These are phyloP conservation scores for Nothoprocta perdicaria DNA, from an alignment of 2,113 vertebrate species.

Conservation along the genomic window DNA sequence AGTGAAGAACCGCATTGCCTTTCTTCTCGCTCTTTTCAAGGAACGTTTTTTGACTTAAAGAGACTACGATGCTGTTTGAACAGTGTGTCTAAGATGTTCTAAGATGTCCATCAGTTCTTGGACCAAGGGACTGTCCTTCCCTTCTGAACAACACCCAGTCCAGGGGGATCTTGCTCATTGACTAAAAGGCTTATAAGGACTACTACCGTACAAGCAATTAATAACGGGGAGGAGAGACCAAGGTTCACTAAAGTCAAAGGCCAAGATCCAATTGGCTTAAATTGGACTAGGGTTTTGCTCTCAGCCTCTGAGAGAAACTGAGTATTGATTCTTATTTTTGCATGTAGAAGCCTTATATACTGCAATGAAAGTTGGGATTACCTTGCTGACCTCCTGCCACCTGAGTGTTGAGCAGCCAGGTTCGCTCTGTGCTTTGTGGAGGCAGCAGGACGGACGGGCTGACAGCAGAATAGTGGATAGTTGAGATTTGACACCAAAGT, in stretches of 20 bases:
- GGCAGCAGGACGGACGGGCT: not conserved
- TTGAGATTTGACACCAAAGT: not conserved
- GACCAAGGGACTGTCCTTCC: not conserved
- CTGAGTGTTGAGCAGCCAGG: fast-evolving
- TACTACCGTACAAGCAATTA: not conserved
- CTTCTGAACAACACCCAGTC: fast-evolving
- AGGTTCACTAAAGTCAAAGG: not conserved
- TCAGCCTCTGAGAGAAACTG: not conserved
- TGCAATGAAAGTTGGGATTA: not conserved
- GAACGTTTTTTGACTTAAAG: not conserved
- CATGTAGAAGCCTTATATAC: not conserved
- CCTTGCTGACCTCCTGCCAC: not conserved
- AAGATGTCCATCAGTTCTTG: not conserved
- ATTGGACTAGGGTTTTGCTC: not conserved
- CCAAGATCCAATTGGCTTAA: not conserved
- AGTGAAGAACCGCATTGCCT: not conserved
- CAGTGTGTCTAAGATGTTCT: not conserved
- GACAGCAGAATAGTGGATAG: not conserved
- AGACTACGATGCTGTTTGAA: not conserved
- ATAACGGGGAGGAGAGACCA: not conserved
- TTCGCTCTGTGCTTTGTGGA: not conserved
- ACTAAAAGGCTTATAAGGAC: not conserved
- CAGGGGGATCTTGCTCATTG: not conserved
- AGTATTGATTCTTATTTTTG: fast-evolving
- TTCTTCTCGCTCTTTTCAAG: not conserved